phyloP scores from a whole-genome alignment of 2,113 vertebrate genomes.

The Aramus guarauna region DNA sequence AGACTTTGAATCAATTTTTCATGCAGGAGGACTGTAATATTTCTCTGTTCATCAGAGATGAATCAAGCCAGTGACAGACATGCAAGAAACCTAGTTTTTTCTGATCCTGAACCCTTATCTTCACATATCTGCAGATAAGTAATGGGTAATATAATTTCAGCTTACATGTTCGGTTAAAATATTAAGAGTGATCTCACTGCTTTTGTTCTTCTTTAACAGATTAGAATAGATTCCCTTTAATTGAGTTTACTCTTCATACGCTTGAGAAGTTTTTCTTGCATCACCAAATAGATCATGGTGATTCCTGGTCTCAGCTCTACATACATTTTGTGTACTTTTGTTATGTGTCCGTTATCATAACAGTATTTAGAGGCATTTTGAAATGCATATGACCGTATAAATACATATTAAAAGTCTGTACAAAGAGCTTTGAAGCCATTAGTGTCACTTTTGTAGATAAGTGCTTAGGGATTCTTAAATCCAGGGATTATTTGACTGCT shows the following conservation, averaged over 20 bases:
- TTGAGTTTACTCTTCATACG: neutral
- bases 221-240: neutral
- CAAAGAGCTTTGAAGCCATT: constrained; percentile 4
- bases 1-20: neutral
- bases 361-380: neutral
- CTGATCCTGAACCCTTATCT: neutral
- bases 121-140: neutral
- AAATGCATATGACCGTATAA: neutral
- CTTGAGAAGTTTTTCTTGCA: neutral
- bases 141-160: neutral
- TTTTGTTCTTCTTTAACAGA: neutral
- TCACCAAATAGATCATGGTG: neutral
- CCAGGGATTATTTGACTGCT: neutral
- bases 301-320: neutral
- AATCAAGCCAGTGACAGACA: neutral
- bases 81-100: neutral
- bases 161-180: neutral
- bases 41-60: neutral
- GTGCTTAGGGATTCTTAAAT: neutral
- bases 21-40: neutral
- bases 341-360: neutral
- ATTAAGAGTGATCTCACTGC: neutral
- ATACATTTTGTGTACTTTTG: neutral
- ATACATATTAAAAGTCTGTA: neutral
- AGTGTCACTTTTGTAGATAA: constrained; percentile 1